phyloP scores from a whole-genome alignment of 1,140 invertebrate species.

The Papilio helenus region DNA sequence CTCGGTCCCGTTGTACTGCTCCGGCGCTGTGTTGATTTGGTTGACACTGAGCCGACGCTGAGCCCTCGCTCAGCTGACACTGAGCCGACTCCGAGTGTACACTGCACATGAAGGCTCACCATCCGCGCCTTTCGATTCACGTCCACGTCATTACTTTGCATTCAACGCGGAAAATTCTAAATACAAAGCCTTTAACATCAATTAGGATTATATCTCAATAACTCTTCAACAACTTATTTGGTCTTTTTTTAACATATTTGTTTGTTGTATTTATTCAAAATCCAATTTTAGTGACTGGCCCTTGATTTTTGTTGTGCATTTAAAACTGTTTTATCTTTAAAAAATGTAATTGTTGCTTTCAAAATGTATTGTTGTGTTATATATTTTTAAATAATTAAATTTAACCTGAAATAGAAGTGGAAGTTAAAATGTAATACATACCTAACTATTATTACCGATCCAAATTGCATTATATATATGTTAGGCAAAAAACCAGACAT shows the following conservation, averaged over 20 bases:
- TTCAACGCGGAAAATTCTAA: not conserved
- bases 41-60: not conserved
- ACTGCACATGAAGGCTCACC: not conserved
- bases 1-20: too few species aligned
- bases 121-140: not conserved
- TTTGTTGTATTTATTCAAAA: not conserved
- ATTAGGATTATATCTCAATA: not conserved
- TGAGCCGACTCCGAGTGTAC: not conserved
- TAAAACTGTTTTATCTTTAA: too few species aligned
- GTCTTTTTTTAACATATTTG: not conserved
- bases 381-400: too few species aligned
- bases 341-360: too few species aligned
- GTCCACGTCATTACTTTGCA: slow-evolving; percentile 8
- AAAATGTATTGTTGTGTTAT: too few species aligned
- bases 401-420: too few species aligned
- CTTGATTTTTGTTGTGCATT: too few species aligned
- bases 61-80: not conserved
- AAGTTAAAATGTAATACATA: too few species aligned
- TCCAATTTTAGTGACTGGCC: not conserved
- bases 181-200: not conserved
- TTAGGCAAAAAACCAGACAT: too few species aligned
- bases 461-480: too few species aligned
- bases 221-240: not conserved
- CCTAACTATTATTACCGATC: too few species aligned
- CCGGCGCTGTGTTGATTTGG: not conserved